These are phyloP conservation scores for Listronotus bonariensis DNA, from an alignment of 1,140 invertebrate genomes.

Conservation along the genomic window DNA sequence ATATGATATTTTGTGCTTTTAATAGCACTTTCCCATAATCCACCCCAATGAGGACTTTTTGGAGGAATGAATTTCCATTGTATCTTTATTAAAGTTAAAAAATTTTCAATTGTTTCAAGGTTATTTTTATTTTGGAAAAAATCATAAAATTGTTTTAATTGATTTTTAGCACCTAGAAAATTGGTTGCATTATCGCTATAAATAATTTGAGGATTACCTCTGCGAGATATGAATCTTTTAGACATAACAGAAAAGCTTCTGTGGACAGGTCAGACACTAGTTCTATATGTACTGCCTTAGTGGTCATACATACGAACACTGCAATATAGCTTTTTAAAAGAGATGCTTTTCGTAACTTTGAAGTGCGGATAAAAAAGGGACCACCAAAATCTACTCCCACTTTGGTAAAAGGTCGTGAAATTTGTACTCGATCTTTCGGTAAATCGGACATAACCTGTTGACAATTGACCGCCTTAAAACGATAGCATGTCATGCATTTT, in stretches of 20 bases:
- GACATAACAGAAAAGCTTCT: not conserved
- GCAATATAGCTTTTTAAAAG: not conserved
- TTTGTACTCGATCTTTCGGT: not conserved
- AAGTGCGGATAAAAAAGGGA: not conserved
- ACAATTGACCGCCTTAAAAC: slow-evolving; percentile 18
- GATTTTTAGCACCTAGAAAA: not conserved
- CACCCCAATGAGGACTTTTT: slow-evolving; percentile 47
- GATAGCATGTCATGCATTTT: slow-evolving; percentile 36
- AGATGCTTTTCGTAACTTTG: too few species aligned
- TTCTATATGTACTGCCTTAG: slow-evolving; percentile 7
- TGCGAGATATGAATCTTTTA: slow-evolving; percentile 1
- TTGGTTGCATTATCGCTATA: slow-evolving; percentile 7
- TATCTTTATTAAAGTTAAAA: slow-evolving; percentile 33
- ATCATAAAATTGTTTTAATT: not conserved
- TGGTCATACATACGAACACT: not conserved
- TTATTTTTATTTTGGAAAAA: not conserved
- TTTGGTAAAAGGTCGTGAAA: not conserved
- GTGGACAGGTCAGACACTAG: not conserved
- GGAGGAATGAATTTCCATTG: slow-evolving; percentile 56
- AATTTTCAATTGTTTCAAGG: not conserved
- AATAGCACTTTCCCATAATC: slow-evolving; percentile 48
- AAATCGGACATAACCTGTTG: slow-evolving; percentile 46
- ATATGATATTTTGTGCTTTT: slow-evolving; percentile 37
- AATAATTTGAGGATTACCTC: slow-evolving; percentile 4
- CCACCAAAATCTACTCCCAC: slow-evolving; percentile 2